Evolutionary conservation across 2,113 vertebrate genomes (phyloP).

Genomic region (Vidua chalybeata): DNA sequence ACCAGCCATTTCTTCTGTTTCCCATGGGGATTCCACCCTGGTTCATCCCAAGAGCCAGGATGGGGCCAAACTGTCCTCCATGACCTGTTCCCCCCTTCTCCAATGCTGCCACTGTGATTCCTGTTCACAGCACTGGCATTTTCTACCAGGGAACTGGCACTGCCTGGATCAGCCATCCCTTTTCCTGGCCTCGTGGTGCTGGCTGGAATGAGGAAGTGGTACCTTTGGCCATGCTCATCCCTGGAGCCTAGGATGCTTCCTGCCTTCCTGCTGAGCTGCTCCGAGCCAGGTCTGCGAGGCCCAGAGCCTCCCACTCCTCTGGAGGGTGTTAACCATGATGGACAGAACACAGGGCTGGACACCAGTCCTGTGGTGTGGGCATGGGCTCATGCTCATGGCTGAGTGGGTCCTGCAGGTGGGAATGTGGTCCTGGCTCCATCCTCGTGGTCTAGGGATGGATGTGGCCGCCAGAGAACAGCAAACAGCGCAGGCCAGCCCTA

Average conservation of each 20-base stretch:
- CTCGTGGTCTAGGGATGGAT: neutral
- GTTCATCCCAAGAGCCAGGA: neutral
- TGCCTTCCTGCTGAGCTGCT: neutral
- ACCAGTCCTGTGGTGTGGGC: accelerated
- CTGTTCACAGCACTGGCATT: accelerated
- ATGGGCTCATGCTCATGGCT: accelerated
- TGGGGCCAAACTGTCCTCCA: accelerated
- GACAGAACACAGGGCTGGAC: neutral
- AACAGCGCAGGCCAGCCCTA: accelerated
- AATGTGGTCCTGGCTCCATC: accelerated
- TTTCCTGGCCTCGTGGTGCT: accelerated
- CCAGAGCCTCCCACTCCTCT: neutral
- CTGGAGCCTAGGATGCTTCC: neutral
- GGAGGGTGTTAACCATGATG: accelerated
- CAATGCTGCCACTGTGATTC: neutral
- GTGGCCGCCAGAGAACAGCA: neutral
- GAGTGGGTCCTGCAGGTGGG: neutral
- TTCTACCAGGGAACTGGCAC: neutral
- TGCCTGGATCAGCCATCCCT: neutral
- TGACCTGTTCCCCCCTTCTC: neutral
- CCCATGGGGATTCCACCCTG: accelerated
- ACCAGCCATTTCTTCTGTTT: neutral
- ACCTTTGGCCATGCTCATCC: neutral
- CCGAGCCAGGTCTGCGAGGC: accelerated
- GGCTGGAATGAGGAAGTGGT: accelerated